These are phyloP conservation scores for Pissodes strobi DNA, from an alignment of 1,140 invertebrate genomes.

Conservation along the genomic window DNA sequence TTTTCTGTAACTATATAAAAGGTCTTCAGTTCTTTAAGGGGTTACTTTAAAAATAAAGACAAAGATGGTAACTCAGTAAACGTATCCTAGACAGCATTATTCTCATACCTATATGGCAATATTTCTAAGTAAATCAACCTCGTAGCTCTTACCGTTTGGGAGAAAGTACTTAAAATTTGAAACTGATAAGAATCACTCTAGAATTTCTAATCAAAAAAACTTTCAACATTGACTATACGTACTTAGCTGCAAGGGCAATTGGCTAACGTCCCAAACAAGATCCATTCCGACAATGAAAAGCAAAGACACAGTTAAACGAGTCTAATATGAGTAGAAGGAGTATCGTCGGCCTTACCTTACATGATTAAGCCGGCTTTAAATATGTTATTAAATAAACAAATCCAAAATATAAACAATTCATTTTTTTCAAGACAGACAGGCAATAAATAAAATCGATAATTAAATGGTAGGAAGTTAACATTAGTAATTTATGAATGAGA, in stretches of 20 bases:
- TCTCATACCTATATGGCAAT: no score
- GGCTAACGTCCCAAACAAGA: slow-evolving; percentile 10
- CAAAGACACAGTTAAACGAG: slow-evolving; percentile 24
- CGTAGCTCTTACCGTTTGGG: no score
- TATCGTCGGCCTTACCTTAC: slow-evolving; percentile 8
- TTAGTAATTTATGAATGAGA: slow-evolving; percentile 32
- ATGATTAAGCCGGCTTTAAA: slow-evolving; percentile 23
- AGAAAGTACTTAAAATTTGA: no score
- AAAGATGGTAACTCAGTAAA: no score
- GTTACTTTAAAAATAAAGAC: no score
- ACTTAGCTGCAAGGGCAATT: not conserved
- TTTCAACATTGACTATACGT: no score
- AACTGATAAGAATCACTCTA: no score
- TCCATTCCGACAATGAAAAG: slow-evolving; percentile 22
- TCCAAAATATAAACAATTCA: slow-evolving; percentile 32
- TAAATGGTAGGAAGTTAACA: slow-evolving; percentile 33
- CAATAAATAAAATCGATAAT: slow-evolving; percentile 33
- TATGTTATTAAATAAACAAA: slow-evolving; percentile 32
- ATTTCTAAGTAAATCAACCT: no score
- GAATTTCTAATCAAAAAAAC: no score
- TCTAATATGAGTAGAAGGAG: slow-evolving; percentile 22
- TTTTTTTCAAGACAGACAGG: slow-evolving; percentile 13
- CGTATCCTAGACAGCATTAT: no score
- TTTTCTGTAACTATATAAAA: no score
- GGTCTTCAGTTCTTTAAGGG: no score